A percentile compares a stretch with the other conserved stretches of the same genome.
Evolutionary conservation across 2,797 vertebrate species (phyloP).

Genomic region (Rhyacichthys aspro): DNA sequence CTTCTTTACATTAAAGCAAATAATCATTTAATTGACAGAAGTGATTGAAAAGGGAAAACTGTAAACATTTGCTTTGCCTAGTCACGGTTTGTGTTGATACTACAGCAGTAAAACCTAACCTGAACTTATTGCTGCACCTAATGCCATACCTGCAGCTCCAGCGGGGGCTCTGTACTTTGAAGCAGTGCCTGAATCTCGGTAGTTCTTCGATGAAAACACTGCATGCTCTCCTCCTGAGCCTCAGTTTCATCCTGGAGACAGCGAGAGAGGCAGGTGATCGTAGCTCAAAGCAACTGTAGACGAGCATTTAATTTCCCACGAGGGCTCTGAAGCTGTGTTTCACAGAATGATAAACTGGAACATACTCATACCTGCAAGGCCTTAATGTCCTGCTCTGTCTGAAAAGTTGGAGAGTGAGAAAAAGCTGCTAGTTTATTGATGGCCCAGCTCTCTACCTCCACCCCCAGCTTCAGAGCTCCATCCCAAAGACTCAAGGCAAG

Average conservation of each 20-base stretch:
- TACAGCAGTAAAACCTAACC: background rate
- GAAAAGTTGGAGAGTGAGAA: constrained; percentile 67
- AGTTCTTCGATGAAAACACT: constrained; percentile 80
- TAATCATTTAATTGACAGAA: too few relatives aligned
- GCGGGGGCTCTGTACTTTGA: constrained; percentile 83
- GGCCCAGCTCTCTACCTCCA: constrained; percentile 81
- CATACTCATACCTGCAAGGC: constrained; percentile 78
- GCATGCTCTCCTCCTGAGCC: constrained; percentile 81
- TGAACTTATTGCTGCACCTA: constrained; percentile 75
- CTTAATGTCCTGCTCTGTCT: constrained; percentile 75
- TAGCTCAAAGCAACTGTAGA: background rate
- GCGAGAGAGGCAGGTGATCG: background rate
- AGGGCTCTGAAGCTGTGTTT: background rate
- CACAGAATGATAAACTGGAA: background rate
- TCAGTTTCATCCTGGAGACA: constrained; percentile 81
- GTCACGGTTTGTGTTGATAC: background rate
- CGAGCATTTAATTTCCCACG: background rate
- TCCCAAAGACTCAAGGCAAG: constrained; percentile 87
- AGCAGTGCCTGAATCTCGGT: constrained; percentile 86
- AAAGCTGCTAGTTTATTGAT: constrained; percentile 65
- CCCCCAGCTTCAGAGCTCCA: constrained; percentile 81
- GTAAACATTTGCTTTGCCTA: too few relatives aligned
- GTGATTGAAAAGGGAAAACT: too few relatives aligned
- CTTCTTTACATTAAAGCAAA: too few relatives aligned
- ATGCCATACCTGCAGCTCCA: constrained; percentile 89